Evolutionary conservation across 1,140 invertebrate genomes (phyloP).

Genomic region (Bombyx mandarina): DNA sequence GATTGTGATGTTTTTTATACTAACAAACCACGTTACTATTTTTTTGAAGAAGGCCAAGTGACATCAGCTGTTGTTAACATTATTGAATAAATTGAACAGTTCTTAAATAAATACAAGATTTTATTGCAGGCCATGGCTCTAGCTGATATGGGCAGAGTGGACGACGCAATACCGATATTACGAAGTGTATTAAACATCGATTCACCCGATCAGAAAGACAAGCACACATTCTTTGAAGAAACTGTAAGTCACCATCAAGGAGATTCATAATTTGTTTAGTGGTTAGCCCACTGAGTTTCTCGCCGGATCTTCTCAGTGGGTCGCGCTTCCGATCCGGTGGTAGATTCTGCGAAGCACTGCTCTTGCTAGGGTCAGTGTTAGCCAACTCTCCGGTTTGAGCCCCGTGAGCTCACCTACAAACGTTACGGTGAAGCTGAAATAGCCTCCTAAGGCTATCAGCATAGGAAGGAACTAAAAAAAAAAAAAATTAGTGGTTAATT

Average conservation of each 20-base stretch:
- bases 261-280: neutral
- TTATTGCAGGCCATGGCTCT: constrained; percentile 71
- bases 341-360: too few species aligned
- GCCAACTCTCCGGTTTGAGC: too few species aligned
- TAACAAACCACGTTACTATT: too few species aligned
- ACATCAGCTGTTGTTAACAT: too few species aligned
- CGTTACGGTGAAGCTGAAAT: neutral
- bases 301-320: too few species aligned
- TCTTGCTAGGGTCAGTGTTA: too few species aligned
- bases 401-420: neutral
- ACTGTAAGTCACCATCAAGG: constrained; percentile 32
- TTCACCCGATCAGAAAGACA: constrained; percentile 42
- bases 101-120: neutral
- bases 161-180: constrained; percentile 77
- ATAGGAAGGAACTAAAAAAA: neutral
- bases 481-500: neutral
- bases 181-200: constrained; percentile 73
- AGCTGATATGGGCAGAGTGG: constrained; percentile 72
- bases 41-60: too few species aligned
- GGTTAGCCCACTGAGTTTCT: neutral
- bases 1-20: too few species aligned
- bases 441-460: too few species aligned
- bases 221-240: constrained; percentile 69
- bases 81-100: too few species aligned
- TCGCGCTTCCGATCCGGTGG: too few species aligned